A percentile compares a stretch with the other conserved stretches of the same genome.
phyloP scores from a whole-genome alignment of 2,888 invertebrate species.

The Dysmachus trigonus region DNA sequence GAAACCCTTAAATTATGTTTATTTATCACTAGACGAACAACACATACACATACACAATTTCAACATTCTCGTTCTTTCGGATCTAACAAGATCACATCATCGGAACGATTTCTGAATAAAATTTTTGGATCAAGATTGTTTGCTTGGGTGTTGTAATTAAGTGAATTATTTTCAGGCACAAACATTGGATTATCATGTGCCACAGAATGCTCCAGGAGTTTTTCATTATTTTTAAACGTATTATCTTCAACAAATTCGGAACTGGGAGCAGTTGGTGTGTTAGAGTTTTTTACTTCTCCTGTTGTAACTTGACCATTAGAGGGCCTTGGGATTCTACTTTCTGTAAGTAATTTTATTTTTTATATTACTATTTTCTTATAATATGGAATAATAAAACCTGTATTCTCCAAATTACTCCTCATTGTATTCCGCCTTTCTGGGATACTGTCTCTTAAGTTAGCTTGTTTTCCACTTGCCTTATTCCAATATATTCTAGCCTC shows the following conservation, averaged over 20 bases:
- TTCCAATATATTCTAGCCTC: background rate
- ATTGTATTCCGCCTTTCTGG: background rate
- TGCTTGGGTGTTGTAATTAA: background rate
- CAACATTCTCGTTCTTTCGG: background rate
- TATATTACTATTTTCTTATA: background rate
- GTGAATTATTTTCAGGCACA: background rate
- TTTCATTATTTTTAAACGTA: background rate
- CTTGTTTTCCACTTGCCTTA: background rate
- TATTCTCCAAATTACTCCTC: slow-evolving; percentile 14
- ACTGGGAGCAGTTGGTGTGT: background rate
- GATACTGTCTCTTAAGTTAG: background rate
- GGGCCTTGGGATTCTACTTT: background rate
- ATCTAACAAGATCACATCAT: slow-evolving; percentile 34
- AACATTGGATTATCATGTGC: background rate
- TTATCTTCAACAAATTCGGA: background rate
- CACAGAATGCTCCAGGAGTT: background rate
- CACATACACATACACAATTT: background rate
- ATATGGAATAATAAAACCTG: background rate
- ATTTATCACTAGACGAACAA: background rate
- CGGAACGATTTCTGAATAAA: slow-evolving; percentile 35
- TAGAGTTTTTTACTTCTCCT: background rate
- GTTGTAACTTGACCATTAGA: background rate
- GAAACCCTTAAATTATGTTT: background rate
- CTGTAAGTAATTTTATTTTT: background rate
- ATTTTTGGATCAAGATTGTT: slow-evolving; percentile 35